These are phyloP conservation scores for Samia ricini DNA, from an alignment of 1,140 invertebrate species.

Conservation along the genomic window DNA sequence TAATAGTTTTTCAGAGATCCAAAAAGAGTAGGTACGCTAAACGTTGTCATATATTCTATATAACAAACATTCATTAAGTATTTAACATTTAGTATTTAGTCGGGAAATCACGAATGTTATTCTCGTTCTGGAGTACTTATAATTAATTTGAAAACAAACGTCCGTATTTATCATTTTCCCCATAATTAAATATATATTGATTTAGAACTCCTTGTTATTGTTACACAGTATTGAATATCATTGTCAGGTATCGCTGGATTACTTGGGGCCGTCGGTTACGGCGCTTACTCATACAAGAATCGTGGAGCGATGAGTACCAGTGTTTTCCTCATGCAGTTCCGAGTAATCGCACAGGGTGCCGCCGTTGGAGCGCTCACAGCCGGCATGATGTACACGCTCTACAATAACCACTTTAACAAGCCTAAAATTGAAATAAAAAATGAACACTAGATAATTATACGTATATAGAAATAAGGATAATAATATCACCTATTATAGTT, in stretches of 20 bases:
- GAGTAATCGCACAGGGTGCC: slow-evolving; percentile 89
- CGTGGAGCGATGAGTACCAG: slow-evolving; percentile 87
- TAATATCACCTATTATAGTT: background rate
- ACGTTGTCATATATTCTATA: too few relatives aligned
- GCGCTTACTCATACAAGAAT: slow-evolving; percentile 85
- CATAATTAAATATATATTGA: too few relatives aligned
- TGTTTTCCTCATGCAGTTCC: slow-evolving; percentile 89
- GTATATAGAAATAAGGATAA: background rate
- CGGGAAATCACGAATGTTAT: too few relatives aligned
- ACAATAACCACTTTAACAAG: slow-evolving; percentile 53
- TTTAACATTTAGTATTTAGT: too few relatives aligned
- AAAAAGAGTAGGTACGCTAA: too few relatives aligned
- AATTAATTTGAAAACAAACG: too few relatives aligned
- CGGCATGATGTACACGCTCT: slow-evolving; percentile 82
- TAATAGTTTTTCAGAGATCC: too few relatives aligned
- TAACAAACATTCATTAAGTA: too few relatives aligned
- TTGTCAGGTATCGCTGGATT: slow-evolving; percentile 85
- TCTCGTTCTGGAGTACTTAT: too few relatives aligned
- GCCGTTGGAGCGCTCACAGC: slow-evolving; percentile 84
- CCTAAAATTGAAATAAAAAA: slow-evolving; percentile 22
- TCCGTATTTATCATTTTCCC: too few relatives aligned
- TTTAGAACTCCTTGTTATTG: background rate
- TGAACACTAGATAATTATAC: slow-evolving; percentile 27
- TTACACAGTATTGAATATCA: slow-evolving; percentile 3
- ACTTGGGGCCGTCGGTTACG: slow-evolving; percentile 80